phyloP scores from a whole-genome alignment of 2,797 vertebrate species.

The Petrocephalus sullivani region DNA sequence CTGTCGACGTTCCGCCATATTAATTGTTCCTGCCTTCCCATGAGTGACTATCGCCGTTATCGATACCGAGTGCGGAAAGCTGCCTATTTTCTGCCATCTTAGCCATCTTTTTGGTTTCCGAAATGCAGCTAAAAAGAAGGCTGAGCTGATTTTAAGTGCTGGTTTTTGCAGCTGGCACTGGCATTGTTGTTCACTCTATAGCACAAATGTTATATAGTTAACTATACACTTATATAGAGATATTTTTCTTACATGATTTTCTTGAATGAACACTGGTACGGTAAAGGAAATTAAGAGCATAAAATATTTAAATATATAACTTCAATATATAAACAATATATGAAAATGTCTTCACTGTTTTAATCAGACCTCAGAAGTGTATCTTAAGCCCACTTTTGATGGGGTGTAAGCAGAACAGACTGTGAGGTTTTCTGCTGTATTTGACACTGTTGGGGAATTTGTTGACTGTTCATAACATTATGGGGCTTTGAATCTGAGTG shows the following conservation, averaged over 20 bases:
- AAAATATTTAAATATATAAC: too few relatives aligned
- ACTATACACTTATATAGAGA: neutral
- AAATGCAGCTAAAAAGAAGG: neutral
- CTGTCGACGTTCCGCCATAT: constrained; percentile 46
- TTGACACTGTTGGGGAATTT: neutral
- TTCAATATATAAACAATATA: neutral
- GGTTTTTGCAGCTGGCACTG: neutral
- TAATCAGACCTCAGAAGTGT: neutral
- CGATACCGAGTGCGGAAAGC: neutral
- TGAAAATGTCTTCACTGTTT: neutral
- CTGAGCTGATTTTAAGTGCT: neutral
- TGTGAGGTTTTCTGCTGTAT: neutral
- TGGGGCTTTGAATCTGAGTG: neutral
- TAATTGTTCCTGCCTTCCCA: constrained; percentile 48
- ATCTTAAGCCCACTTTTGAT: neutral
- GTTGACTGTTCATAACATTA: neutral
- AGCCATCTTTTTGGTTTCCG: neutral
- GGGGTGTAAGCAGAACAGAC: neutral
- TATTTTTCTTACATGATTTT: neutral
- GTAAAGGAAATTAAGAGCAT: too few relatives aligned
- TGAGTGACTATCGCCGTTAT: constrained; percentile 20
- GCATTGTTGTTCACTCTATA: neutral
- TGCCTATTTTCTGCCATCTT: neutral
- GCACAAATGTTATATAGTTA: neutral
- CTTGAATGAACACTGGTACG: neutral